A percentile compares a stretch with the other conserved stretches of the same genome.
phyloP scores from a whole-genome alignment of 2,113 vertebrate species.

The Phyllopteryx taeniolatus region DNA sequence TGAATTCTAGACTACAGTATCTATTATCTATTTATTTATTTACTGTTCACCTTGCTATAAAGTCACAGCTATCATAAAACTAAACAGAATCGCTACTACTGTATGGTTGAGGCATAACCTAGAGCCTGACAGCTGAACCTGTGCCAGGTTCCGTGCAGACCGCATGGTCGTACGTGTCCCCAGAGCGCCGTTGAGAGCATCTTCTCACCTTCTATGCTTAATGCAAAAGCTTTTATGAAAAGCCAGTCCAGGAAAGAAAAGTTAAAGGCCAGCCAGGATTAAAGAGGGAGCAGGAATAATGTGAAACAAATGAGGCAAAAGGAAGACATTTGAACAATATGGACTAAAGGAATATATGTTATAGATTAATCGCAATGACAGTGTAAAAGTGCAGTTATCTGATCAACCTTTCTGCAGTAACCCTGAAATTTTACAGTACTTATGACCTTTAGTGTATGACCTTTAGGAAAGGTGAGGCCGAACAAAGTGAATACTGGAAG shows the following conservation, averaged over 20 bases:
- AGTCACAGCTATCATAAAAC: neutral
- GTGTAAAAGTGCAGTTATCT: conserved; percentile 43
- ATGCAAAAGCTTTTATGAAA: conserved; percentile 65
- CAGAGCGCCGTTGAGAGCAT: conserved; percentile 52
- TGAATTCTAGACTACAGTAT: neutral
- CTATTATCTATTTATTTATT: neutral
- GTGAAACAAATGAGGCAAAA: conserved; percentile 30
- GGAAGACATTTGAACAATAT: conserved; percentile 22
- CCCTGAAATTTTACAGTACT: conserved; percentile 57
- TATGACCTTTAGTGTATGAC: conserved; percentile 69
- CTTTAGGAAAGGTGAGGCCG: conserved; percentile 60
- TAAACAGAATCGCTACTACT: neutral
- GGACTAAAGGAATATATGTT: conserved; percentile 24
- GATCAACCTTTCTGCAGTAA: conserved; percentile 41
- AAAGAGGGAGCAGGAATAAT: conserved; percentile 41
- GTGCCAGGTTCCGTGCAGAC: conserved; percentile 48
- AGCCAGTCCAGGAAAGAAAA: conserved; percentile 37
- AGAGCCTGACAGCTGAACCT: conserved; percentile 40
- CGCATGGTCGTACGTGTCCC: conserved; percentile 57
- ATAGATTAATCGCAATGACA: conserved; percentile 33
- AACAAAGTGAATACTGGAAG: conserved; percentile 41
- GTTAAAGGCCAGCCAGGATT: conserved; percentile 49
- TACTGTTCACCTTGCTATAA: neutral
- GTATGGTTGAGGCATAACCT: neutral
- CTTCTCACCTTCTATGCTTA: conserved; percentile 60